Evolutionary conservation across 1,140 invertebrate species (phyloP).

Genomic region (Acromyrmex heyeri): DNA sequence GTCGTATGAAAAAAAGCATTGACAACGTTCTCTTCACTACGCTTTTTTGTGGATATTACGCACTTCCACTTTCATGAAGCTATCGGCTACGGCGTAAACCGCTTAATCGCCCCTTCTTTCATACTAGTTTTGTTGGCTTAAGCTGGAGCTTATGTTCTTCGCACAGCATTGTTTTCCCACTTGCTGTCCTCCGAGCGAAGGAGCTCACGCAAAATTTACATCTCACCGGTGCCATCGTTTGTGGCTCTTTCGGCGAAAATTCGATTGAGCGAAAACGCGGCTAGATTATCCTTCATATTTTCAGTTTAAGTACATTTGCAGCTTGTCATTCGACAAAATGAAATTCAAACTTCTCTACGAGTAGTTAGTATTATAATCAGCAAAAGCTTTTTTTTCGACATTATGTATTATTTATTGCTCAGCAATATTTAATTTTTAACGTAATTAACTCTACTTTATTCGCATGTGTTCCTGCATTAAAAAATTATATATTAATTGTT

Average conservation of each 20-base stretch:
- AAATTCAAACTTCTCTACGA: conserved; percentile 11
- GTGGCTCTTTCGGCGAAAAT: conserved; percentile 38
- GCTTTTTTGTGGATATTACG: conserved; percentile 12
- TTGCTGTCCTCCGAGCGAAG: conserved; percentile 40
- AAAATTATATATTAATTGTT: too few relatives aligned
- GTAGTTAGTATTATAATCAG: not conserved
- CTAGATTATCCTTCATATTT: conserved; percentile 48
- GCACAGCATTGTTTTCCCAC: conserved; percentile 62
- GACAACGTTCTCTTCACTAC: not conserved
- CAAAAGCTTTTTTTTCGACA: not conserved
- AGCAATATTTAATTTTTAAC: not conserved
- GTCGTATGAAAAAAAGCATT: conserved; percentile 2
- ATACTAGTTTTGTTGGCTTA: conserved; percentile 68
- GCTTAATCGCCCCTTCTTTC: conserved; percentile 74
- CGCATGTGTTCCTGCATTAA: too few relatives aligned
- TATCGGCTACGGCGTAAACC: conserved; percentile 65
- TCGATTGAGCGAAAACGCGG: conserved; percentile 20
- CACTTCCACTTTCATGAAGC: conserved; percentile 42
- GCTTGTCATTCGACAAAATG: not conserved
- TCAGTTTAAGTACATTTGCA: conserved; percentile 16
- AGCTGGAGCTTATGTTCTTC: conserved; percentile 66
- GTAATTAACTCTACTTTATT: not conserved
- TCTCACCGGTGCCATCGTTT: conserved; percentile 34
- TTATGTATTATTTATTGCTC: not conserved
- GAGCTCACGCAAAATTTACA: conserved; percentile 59